Base-by-base conservation (phyloP, 2,888 invertebrate genomes). In the Pycnomerus fuliginosus region DNA sequence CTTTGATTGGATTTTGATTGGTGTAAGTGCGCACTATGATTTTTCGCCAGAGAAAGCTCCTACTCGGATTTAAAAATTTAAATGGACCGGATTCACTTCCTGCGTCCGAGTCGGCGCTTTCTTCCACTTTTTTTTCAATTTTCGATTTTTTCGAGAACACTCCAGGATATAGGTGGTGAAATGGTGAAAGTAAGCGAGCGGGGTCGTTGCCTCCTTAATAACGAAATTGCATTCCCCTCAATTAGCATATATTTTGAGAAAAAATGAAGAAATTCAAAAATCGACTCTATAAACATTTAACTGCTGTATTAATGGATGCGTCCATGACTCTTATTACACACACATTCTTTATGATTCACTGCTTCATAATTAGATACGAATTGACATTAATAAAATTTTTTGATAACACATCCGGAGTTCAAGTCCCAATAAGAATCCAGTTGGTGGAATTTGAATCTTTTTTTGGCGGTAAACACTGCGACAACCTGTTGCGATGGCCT, bases 161-260 rank as follows among this genome's bases (percentile, higher is more conserved):
- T 52, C 33, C 33, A 48, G 44, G 48, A 53, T 52, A 43, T 46
- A 50, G 56, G 58, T 58, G 58, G 58, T 56, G 58, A 58, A 58
- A 58, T 56, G 52, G 14, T 27, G 14, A 36, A 45, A 38, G 40
- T 51, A 47, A 45, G 31, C 44, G 44, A 36, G 33, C 47, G 55
- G 52, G 55, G 57, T 56, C 55, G 52, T 51, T 54, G 54, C 43
- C 55, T 54, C 44, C 42, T 40, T 43, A 33, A 42, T 37, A 41
- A 36, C n/a, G n/a, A n/a, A n/a, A n/a, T n/a, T n/a, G n/a, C n/a
- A n/a, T n/a, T n/a, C n/a, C n/a, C n/a, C n/a, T n/a, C n/a, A n/a
- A n/a, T n/a, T n/a, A n/a, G n/a, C n/a, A n/a, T n/a, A n/a, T n/a
- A n/a, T n/a, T n/a, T n/a, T n/a, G n/a, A n/a, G n/a, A n/a, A n/a